Conservation (phyloP, 2,797 vertebrate species). For the Lemur catta region DNA sequence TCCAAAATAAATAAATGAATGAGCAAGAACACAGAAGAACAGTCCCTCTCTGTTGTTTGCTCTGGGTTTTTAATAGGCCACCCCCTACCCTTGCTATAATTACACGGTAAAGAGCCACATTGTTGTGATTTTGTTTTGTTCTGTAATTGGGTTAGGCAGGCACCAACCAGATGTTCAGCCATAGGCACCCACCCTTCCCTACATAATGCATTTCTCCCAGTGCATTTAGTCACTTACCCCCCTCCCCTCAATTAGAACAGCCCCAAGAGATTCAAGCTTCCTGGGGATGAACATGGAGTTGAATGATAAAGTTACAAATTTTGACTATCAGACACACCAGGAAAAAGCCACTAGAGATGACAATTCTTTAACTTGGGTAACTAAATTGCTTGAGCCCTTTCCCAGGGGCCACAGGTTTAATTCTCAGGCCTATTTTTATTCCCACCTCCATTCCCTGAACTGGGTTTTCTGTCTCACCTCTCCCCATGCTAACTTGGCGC, state of each 20-base stretch:
- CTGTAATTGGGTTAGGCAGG: conserved; percentile 18
- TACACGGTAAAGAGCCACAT: background rate
- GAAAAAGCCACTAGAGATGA: conserved; percentile 17
- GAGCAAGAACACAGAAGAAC: conserved; percentile 16
- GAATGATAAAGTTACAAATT: conserved; percentile 27
- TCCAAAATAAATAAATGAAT: conserved; percentile 55
- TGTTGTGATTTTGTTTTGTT: conserved; percentile 53
- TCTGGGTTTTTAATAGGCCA: conserved; percentile 32
- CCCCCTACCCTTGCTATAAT: conserved; percentile 9
- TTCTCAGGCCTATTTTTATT: background rate
- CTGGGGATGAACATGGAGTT: background rate
- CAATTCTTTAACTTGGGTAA: conserved; percentile 10
- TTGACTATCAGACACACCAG: conserved; percentile 11
- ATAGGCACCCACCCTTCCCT: background rate
- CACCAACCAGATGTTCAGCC: conserved; percentile 41
- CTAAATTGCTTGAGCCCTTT: background rate
- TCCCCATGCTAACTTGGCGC: background rate
- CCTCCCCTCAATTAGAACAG: background rate
- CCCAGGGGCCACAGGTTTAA: background rate
- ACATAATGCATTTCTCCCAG: conserved; percentile 15
- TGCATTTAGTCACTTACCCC: background rate
- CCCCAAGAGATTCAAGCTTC: conserved; percentile 14
- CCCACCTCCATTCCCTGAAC: background rate
- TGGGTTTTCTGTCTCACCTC: background rate
- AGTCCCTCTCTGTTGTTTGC: background rate